These are phyloP conservation scores for Antennarius striatus DNA, from an alignment of 2,113 vertebrate genomes.

Conservation along the genomic window DNA sequence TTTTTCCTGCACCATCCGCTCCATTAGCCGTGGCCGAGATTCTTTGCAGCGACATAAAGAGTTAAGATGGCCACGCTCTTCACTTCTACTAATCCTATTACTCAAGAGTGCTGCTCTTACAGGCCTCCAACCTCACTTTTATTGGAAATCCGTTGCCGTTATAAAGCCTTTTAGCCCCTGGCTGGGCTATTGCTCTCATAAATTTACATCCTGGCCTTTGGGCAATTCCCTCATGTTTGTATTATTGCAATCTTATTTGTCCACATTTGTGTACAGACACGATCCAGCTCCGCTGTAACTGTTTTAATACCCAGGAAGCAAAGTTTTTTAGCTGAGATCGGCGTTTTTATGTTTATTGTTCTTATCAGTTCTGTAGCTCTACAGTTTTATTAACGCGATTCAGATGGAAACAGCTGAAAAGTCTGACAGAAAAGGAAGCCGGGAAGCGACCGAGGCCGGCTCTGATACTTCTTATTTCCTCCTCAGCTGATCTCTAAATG, in stretches of 20 bases:
- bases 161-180: slow-evolving; percentile 81
- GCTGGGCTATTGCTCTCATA: slow-evolving; percentile 73
- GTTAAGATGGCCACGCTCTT: slow-evolving; percentile 72
- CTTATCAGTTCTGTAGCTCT: slow-evolving; percentile 17
- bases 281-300: slow-evolving; percentile 5
- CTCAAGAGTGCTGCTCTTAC: slow-evolving; percentile 77
- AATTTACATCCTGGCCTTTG: slow-evolving; percentile 63
- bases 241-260: slow-evolving; percentile 50
- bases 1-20: slow-evolving; percentile 60
- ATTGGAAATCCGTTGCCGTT: slow-evolving; percentile 78
- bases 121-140: slow-evolving; percentile 77
- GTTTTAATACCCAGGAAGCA: slow-evolving; percentile 17
- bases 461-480: slow-evolving; percentile 74
- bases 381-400: slow-evolving; percentile 44
- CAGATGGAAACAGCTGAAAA: slow-evolving; percentile 42
- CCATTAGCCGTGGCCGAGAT: slow-evolving; percentile 58
- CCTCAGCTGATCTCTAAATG: slow-evolving; percentile 73
- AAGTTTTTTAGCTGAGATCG: background rate
- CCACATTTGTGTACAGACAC: slow-evolving; percentile 46
- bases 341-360: background rate
- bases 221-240: slow-evolving; percentile 64
- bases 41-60: slow-evolving; percentile 72
- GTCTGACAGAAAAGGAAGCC: slow-evolving; percentile 38
- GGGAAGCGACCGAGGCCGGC: slow-evolving; percentile 40
- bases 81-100: slow-evolving; percentile 81